A percentile compares a stretch with the other conserved stretches of the same genome.
Conservation (phyloP, 2,113 vertebrate genomes). For the Fulica atra region DNA sequence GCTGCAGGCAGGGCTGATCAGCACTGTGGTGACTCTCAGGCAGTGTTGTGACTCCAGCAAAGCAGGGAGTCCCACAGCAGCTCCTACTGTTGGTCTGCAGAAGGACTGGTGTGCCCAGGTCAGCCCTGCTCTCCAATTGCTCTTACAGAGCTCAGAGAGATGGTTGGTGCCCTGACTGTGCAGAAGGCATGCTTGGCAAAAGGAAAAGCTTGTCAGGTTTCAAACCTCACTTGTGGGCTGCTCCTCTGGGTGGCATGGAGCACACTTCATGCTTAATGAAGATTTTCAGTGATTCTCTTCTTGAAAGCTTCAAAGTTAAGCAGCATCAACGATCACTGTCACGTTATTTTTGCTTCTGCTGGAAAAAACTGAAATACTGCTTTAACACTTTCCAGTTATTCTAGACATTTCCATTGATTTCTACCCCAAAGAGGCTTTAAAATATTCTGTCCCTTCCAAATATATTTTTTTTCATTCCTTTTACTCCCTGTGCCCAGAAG, state of each 20-base stretch:
- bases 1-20: neutral
- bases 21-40: neutral
- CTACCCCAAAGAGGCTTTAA: neutral
- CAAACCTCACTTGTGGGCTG: neutral
- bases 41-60: neutral
- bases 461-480: neutral
- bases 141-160: neutral
- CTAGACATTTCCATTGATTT: neutral
- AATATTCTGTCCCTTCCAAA: neutral
- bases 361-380: neutral
- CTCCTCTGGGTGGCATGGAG: neutral
- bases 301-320: neutral
- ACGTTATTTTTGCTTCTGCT: neutral
- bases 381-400: neutral
- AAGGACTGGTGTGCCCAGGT: neutral
- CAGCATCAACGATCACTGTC: neutral
- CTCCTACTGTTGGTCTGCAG: neutral
- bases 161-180: accelerated
- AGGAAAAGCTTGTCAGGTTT: neutral
- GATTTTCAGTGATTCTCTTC: neutral
- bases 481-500: neutral
- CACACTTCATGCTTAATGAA: neutral
- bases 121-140: neutral
- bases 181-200: neutral
- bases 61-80: neutral